phyloP scores from a whole-genome alignment of 2,113 vertebrate genomes.

The Phalacrocorax brasilianus region DNA sequence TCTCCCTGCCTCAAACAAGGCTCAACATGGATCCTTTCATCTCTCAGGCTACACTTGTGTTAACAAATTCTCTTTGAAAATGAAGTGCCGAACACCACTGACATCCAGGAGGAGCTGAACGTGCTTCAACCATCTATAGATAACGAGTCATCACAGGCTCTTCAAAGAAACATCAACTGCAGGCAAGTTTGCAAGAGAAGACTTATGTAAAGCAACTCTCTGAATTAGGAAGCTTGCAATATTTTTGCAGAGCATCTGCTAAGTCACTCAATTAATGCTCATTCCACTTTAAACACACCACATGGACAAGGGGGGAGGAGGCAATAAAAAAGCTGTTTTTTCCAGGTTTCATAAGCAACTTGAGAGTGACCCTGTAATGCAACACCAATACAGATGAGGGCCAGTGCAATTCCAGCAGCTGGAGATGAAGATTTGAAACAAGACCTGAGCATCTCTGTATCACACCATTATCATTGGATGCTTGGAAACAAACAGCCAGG shows the following conservation, averaged over 20 bases:
- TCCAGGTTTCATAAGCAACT: not conserved
- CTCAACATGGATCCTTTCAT: slow-evolving; percentile 16
- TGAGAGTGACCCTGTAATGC: not conserved
- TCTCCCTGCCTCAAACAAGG: accelerated
- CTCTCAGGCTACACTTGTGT: not conserved
- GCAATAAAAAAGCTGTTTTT: not conserved
- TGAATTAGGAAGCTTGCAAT: not conserved
- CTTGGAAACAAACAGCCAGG: not conserved
- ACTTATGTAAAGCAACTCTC: not conserved
- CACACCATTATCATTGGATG: not conserved
- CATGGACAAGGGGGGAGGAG: accelerated
- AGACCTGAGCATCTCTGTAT: not conserved
- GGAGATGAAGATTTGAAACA: not conserved
- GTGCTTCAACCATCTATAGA: not conserved
- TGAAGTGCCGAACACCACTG: not conserved
- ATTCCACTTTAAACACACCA: not conserved
- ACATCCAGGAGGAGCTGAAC: not conserved
- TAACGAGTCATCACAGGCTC: slow-evolving; percentile 12
- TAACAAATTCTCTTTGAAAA: slow-evolving; percentile 65
- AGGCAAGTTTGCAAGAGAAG: not conserved
- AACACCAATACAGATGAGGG: accelerated
- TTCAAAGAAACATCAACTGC: slow-evolving; percentile 51
- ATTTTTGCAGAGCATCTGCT: not conserved
- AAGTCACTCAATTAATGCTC: not conserved
- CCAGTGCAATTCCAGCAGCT: not conserved